Base-by-base conservation (phyloP, 2,797 vertebrate genomes). In the Hybognathus amarus region DNA sequence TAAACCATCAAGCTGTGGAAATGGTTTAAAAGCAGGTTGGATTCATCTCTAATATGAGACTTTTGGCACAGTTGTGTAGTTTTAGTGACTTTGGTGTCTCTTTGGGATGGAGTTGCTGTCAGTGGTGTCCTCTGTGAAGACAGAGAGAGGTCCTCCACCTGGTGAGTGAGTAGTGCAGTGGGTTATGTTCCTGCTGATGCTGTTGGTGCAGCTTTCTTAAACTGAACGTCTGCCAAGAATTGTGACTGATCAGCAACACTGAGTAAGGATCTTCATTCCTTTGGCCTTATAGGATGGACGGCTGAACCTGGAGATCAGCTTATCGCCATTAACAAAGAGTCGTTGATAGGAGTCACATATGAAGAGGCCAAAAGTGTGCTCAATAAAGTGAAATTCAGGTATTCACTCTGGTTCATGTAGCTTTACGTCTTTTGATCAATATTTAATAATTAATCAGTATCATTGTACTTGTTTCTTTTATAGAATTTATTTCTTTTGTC, bases 261-360 rank as follows among this genome's bases (percentile, higher is more conserved):
- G 45, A 68, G 38, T n/a, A n/a, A 66, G n/a, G 73, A 52, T 52
- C 40, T 66, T 40, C 13, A 77, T 47, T 47, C 27, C 10, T 42
- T 56, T 3, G 85, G 10, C 80, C 77, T 36, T 87, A 47, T 89
- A 98, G 97, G 96, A 97, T n/a, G 96, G 96, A 80, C 94, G 96
- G 0, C 92, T 97, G 52, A 92, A 86, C 95, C 95, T 0, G 97
- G 97, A 74, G 97, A 97, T 90, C 96, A 97, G 83, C 94, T 98
- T 27, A 95, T 97, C 0, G 96, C 97, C 47, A 94, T 98, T 83
- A 97, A 97, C 83, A 97, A 96, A 90, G 96, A 97, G 89, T 97
- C 97, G 1, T 87, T 97, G 87, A 95, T 98, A 87, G 97, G 97
- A 22, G 91, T 96, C 84, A 97, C 96, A 0, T 90, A 96, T 0